Evolutionary conservation across 2,113 vertebrate genomes (phyloP), one percentile per base, ranked within the genome.

Genomic region (Leptocoma aspasia): DNA sequence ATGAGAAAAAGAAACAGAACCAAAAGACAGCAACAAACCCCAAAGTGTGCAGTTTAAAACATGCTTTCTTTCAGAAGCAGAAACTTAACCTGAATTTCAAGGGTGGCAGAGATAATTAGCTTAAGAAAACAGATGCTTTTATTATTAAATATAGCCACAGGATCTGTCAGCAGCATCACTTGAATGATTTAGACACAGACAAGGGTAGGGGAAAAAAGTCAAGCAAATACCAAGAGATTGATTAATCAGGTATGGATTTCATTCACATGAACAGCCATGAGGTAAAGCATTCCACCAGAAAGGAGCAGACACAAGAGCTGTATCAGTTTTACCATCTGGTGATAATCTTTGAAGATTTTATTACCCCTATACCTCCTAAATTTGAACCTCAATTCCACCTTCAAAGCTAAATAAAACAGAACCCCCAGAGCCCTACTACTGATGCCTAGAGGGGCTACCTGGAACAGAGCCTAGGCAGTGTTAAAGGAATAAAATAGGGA

Each of bases 1-100:
- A 15, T 4, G 4, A 28, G 70, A 44, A 82, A 65, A 30, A 3
- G 5, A 7, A 42, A 39, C 19, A 45, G 42, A 63, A 54, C 22
- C 6, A 3, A 66, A 78, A 65, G 27, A 7, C 37, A 11, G 56
- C 7, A 71, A 59, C 7, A 65, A 54, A 3, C 4, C 8, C 4
- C 2, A 11, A 81, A 59, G 18, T 0, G 1, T 4, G 2, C 13
- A 61, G n/a, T 35, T 80, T 50, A 35, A 82, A 37, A 31, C 5
- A 6, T 1, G 7, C 26, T 85, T 77, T 94, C 47, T 56, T 66
- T 56, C 11, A 15, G 49, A 71, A 85, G 10, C 20, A 81, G 37
- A 72, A 80, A 84, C 57, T 66, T 44, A 90, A 90, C 82, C 85
- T 83, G 64, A 54, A 47, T 91, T 92, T 97, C 91, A 66, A 92